Evolutionary conservation across 2,888 invertebrate genomes (phyloP), one percentile per base, ranked within the genome.

Genomic region (Subacronicta megacephala): DNA sequence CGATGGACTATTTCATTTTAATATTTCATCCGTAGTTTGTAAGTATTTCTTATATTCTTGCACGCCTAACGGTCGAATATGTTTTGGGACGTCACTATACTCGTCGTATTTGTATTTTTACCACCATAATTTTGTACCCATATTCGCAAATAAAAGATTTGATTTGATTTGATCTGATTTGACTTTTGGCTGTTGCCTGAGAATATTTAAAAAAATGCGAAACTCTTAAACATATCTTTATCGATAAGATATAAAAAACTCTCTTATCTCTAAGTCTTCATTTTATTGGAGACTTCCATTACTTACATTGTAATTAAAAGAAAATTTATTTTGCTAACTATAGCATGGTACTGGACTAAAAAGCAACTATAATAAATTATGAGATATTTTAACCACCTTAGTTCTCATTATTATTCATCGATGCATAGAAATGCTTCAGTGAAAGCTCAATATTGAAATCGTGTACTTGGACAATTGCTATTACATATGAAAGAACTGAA

Each of bases 401-500:
- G 33, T 35, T 49, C 49, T 45, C 15, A 43, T 20, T 26, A 20
- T 37, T 43, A 60, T 54, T 62, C 29, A 53, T 42, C 29, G 26
- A 49, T 60, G 18, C 29, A 45, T 54, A 35, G 16, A 60, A 65
- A 60, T 47, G 16, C 20, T 40, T 12, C 12, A 36, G 18, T 43
- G 44, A 59, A 44, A 40, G 43, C 26, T 54, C 42, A 29, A 44
- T 51, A 54, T 57, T 26, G 31, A 12, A 47, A 51, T 51, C 40
- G 20, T 47, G n/a, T 52, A 69, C 64, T 54, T 60, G 61, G 52
- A 63, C 55, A n/a, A 31, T 38, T 35, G 46, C 37, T 42, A 47
- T 43, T 38, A 42, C 41, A 38, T 58, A 61, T 70, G 56, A 70
- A 66, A 55, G 13, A 55, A 59, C 17, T 10, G 29, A 51, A 54